phyloP scores from a whole-genome alignment of 2,113 vertebrate genomes.

The Garra rufa region DNA sequence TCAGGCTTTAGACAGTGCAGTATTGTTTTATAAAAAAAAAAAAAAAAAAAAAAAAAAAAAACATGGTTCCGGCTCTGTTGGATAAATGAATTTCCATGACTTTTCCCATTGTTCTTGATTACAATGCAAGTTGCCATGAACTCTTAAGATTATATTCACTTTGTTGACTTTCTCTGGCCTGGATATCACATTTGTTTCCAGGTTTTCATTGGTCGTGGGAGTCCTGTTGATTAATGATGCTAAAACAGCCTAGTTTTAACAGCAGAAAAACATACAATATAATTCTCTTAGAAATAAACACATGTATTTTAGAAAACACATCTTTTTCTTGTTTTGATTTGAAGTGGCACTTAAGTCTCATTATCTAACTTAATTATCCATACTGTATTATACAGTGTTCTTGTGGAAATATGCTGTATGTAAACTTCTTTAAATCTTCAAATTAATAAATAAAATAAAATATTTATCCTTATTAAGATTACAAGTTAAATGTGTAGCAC shows the following conservation, averaged over 20 bases:
- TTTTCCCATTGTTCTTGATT: too few relatives aligned
- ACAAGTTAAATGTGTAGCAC: neutral
- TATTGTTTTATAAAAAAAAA: neutral
- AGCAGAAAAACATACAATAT: neutral
- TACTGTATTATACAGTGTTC: neutral
- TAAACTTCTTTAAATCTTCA: neutral
- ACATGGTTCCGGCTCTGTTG: neutral
- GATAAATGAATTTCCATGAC: neutral
- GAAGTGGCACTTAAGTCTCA: neutral
- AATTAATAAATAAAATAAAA: neutral
- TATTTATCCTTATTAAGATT: neutral
- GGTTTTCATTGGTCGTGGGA: neutral
- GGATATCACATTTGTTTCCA: neutral
- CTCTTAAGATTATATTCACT: neutral
- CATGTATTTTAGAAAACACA: neutral
- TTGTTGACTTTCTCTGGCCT: neutral
- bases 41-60: neutral
- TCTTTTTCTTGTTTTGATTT: neutral
- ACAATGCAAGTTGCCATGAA: neutral
- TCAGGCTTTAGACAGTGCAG: neutral
- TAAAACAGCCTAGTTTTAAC: neutral
- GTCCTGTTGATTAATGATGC: neutral
- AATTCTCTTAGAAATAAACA: neutral
- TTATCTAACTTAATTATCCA: neutral
- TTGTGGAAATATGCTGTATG: neutral